Percentiles rank a stretch among this genome's conserved stretches.
phyloP scores from a whole-genome alignment of 1,140 invertebrate species.

The Mya arenaria region DNA sequence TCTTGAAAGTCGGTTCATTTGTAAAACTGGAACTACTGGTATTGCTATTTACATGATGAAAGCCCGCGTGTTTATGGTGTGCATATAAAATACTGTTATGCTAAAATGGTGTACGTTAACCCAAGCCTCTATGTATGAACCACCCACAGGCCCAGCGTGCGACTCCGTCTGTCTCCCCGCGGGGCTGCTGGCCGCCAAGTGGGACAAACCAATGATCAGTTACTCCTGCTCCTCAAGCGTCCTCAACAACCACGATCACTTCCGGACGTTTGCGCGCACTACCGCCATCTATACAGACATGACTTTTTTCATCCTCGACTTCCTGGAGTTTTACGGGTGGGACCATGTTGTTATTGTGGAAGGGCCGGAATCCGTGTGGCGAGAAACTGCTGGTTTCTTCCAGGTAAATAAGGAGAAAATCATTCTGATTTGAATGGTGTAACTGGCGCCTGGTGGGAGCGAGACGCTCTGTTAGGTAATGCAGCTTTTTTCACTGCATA shows the following conservation, averaged over 20 bases:
- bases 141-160: conserved; percentile 69
- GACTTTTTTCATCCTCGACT: conserved; percentile 52
- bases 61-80: too few species aligned
- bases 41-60: too few species aligned
- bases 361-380: conserved; percentile 60
- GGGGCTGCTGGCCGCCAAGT: conserved; percentile 61
- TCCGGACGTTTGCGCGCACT: conserved; percentile 55
- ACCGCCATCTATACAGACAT: conserved; percentile 56
- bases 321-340: conserved; percentile 61
- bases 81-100: too few species aligned
- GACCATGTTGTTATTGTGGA: conserved; percentile 60
- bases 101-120: too few species aligned
- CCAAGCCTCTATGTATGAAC: too few species aligned
- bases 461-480: too few species aligned
- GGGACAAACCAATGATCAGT: conserved; percentile 66
- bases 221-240: conserved; percentile 75
- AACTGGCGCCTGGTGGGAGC: too few species aligned
- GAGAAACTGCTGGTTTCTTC: conserved; percentile 60
- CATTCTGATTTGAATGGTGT: too few species aligned
- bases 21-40: too few species aligned
- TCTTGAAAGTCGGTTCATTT: too few species aligned
- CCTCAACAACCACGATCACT: conserved; percentile 38
- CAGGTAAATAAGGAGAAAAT: too few species aligned
- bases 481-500: too few species aligned
- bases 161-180: conserved; percentile 63